Base-by-base conservation (phyloP, 92 coral and sea anemone genomes). In the Epizoanthus stellaris region DNA sequence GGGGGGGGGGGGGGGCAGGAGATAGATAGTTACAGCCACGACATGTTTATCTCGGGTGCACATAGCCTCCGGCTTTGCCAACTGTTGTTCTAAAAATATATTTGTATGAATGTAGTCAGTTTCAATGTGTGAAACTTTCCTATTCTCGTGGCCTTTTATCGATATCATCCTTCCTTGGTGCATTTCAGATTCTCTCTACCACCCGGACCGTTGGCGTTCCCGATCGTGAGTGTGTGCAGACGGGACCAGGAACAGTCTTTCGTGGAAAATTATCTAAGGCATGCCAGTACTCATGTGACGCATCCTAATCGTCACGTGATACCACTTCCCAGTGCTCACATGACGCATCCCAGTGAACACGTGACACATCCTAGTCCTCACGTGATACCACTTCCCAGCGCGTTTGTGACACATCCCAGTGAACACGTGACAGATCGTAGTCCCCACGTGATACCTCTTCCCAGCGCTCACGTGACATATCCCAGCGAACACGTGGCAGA, bases 301-400 rank as follows among this genome's bases (percentile, higher is more conserved):
- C 4, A 10, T 42, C n/a, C 30, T n/a, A 47, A 30, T 10, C 16
- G 20, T 43, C 58, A 71, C 34, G 36, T 14, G 57, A 4, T 71
- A 71, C 56, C 56, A 49, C 76, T 40, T 71, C 58, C 58, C 9
- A 34, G 53, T 38, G 53, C 4, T 40, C 74, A 39, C 20, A 1
- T 38, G 53, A 9, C 52, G 10, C 23, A 69, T 0, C 34, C 34
- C 1, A 30, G 56, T 49, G 56, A 49, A 49, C 56, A 43, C 47
- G 3, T 38, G 47, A 15, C 73, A 38, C 17, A 68, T 43, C 19
- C n/a, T 34, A 68, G 73, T 68, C n/a, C 73, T 38, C 47, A 38
- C 20, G 73, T 68, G 45, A 68, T 43, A 68, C 73, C 73, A 34
- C 56, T 10, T 52, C 39, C 73, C 38, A 64, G 69, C 30, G 11